Evolutionary conservation across 2,888 invertebrate species (phyloP).

Genomic region (Laothoe populi): DNA sequence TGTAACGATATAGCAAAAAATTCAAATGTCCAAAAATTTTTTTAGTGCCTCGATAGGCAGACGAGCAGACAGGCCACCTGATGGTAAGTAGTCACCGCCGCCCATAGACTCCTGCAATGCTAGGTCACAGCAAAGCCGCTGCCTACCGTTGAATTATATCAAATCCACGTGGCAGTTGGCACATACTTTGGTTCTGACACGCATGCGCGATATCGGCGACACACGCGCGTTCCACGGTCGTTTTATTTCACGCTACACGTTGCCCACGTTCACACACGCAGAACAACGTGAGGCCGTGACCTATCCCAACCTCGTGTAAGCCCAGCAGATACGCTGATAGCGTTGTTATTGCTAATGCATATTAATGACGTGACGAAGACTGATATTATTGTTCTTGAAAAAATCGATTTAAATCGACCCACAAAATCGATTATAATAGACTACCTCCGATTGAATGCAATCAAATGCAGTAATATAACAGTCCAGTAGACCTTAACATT

Average conservation of each 20-base stretch:
- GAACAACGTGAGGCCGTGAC: conserved; percentile 41
- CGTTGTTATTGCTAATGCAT: not conserved
- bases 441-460: not conserved
- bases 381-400: not conserved
- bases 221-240: not conserved
- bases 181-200: not conserved
- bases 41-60: too few species aligned
- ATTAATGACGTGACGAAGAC: not conserved
- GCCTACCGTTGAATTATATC: too few species aligned
- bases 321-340: not conserved
- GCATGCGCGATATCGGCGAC: not conserved
- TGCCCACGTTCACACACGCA: conserved; percentile 30
- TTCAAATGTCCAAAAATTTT: too few species aligned
- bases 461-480: not conserved
- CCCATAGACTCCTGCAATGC: too few species aligned
- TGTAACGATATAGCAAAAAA: too few species aligned
- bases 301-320: conserved; percentile 46
- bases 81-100: too few species aligned
- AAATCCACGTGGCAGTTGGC: not conserved
- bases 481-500: too few species aligned
- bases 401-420: not conserved
- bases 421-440: not conserved
- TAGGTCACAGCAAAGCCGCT: too few species aligned
- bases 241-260: not conserved
- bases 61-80: too few species aligned